Percentiles rank a stretch among this genome's conserved stretches.
Conservation (phyloP, 2,888 invertebrate genomes). For the Ennomos quercinarius region DNA sequence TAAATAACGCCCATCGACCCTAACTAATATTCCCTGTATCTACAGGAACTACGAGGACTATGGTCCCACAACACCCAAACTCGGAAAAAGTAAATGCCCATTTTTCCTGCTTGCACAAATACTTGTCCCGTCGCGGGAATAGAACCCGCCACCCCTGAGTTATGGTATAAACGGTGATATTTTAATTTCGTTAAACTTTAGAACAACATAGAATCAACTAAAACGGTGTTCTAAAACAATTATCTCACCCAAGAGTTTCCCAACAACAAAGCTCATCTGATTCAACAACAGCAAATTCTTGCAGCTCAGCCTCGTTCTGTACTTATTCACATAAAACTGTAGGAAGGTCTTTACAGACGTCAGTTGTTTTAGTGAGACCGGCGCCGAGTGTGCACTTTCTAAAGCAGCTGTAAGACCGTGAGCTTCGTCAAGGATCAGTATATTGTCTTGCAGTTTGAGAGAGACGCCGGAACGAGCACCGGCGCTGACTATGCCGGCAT, state of each 20-base stretch:
- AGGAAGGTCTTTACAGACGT: constrained; percentile 87
- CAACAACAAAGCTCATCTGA: constrained; percentile 92
- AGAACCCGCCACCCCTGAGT: no score
- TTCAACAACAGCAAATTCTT: constrained; percentile 92
- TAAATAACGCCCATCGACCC: no score
- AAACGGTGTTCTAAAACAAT: no score
- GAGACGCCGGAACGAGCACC: constrained; percentile 74
- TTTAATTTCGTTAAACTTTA: no score
- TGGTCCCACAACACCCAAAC: no score
- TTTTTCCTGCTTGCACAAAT: no score
- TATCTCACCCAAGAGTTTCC: constrained; percentile 84
- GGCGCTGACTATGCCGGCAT: constrained; percentile 75
- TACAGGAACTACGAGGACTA: no score
- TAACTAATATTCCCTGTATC: no score
- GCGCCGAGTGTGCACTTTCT: constrained; percentile 93
- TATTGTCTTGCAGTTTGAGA: constrained; percentile 87
- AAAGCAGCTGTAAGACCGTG: constrained; percentile 97
- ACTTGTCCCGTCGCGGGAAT: no score
- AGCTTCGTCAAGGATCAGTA: constrained; percentile 97
- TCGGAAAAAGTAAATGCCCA: no score
- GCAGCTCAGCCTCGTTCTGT: constrained; percentile 90
- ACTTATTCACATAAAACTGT: constrained; percentile 90
- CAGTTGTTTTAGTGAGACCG: constrained; percentile 89
- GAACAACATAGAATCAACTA: no score
- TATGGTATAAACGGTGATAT: no score